phyloP scores from a whole-genome alignment of 2,797 vertebrate genomes.

The Ctenochaetus hawaiiensis region DNA sequence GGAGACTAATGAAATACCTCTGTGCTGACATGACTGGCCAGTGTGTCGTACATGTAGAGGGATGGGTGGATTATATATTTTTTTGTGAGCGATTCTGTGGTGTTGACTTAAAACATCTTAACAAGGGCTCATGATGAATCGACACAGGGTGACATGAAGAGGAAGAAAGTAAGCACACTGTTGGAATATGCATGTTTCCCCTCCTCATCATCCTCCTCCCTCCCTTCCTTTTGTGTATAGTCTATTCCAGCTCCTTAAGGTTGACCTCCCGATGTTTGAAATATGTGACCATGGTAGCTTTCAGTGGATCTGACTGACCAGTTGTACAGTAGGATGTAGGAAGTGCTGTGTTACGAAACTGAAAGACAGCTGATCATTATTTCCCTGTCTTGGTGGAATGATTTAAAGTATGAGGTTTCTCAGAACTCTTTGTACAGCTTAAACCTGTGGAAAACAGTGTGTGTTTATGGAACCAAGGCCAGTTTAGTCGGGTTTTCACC shows the following conservation, averaged over 20 bases:
- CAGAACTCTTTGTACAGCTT: constrained; percentile 74
- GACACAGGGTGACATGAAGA: constrained; percentile 60
- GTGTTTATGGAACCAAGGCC: constrained; percentile 78
- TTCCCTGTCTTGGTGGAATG: constrained; percentile 64
- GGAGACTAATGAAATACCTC: constrained; percentile 80
- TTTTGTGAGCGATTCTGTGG: constrained; percentile 40
- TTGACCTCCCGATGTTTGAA: constrained; percentile 64
- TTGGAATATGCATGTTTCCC: constrained; percentile 71
- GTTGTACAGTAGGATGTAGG: constrained; percentile 78
- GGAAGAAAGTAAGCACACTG: constrained; percentile 75
- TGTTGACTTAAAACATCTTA: constrained; percentile 53
- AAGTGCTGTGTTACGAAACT: constrained; percentile 60
- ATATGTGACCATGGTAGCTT: constrained; percentile 71
- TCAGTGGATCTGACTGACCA: constrained; percentile 75
- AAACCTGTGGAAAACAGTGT: constrained; percentile 77
- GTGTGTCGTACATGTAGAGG: constrained; percentile 57
- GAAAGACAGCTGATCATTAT: constrained; percentile 51
- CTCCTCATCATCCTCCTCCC: background rate
- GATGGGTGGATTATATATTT: constrained; percentile 12
- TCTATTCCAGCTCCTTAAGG: constrained; percentile 50
- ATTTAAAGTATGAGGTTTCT: constrained; percentile 70
- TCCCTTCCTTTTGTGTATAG: constrained; percentile 53
- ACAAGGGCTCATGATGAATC: constrained; percentile 74
- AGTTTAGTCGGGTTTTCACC: constrained; percentile 72
- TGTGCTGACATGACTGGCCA: constrained; percentile 69